A percentile compares a stretch with the other conserved stretches of the same genome.
Conservation (phyloP, 2,888 invertebrate species). For the Morinoia aosen region DNA sequence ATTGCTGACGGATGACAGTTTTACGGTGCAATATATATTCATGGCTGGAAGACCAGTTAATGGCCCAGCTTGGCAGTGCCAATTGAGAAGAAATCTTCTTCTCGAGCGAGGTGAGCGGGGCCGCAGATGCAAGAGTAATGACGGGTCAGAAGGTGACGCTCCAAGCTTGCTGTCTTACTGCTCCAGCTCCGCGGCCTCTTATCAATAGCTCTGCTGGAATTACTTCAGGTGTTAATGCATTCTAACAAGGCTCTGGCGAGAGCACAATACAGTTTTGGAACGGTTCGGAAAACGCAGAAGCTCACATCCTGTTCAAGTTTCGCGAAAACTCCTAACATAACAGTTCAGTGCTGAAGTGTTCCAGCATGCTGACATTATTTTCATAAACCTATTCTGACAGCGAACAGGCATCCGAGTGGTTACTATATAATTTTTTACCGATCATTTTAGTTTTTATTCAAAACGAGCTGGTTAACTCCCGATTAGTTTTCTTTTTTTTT, state of each 20-base stretch:
- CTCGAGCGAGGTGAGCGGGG: background rate
- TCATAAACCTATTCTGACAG: background rate
- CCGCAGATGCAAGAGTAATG: slow-evolving; percentile 32
- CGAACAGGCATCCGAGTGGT: background rate
- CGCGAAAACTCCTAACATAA: background rate
- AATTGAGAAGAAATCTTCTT: slow-evolving; percentile 47
- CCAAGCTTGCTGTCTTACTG: slow-evolving; percentile 18
- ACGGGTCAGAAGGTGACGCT: slow-evolving; percentile 41
- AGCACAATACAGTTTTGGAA: background rate
- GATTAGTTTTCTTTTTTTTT: background rate
- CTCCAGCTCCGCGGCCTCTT: background rate
- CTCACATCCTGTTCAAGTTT: background rate
- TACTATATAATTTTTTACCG: background rate
- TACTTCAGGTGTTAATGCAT: slow-evolving; percentile 45
- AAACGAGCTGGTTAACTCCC: background rate
- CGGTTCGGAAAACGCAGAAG: background rate
- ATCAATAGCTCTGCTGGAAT: slow-evolving; percentile 38
- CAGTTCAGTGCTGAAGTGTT: background rate
- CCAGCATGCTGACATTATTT: background rate
- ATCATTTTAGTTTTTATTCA: background rate
- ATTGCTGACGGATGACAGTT: background rate
- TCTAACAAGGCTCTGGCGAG: background rate
- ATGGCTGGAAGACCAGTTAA: slow-evolving; percentile 1
- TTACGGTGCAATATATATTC: slow-evolving; percentile 22
- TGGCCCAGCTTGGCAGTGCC: background rate